Base-by-base conservation (phyloP, 2,113 vertebrate species). In the Clinocottus analis region DNA sequence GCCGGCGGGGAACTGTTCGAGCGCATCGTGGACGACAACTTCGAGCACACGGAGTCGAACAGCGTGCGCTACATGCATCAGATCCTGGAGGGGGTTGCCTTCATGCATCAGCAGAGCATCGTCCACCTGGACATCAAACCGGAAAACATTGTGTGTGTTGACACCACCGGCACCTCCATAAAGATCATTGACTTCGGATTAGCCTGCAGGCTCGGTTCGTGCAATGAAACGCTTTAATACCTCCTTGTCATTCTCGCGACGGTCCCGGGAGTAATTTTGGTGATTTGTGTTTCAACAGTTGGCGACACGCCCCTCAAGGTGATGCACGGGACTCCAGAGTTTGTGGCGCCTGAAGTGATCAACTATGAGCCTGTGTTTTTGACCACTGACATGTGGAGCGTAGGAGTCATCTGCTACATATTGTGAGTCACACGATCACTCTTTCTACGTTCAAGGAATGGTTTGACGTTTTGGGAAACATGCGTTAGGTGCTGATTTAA, bases 141-240 rank as follows among this genome's bases (percentile, higher is more conserved):
- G 1, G 98, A 99, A 92, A 99, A 99, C 83, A 98, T 99, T 17
- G 91, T 99, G 14, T 99, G 98, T 69, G 96, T 98, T 65, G 97
- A 92, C 90, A 94, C 76, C 80, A 95, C 93, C 1, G 97, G 97
- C 85, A 97, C 96, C 75, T 95, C 95, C 75, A 92, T 99, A 69
- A 99, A 99, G 93, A 97, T 99, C 62, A 99, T 99, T 61, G 98
- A 99, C 68, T 99, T 99, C n/a, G 98, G 98, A 71, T 92, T 99
- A 59, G 98, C 98, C 65, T 92, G 95, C 88, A 97, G 93, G 93
- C 78, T 97, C 39, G 95, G 97, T 97, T 83, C 55, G 95, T 27
- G 0, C 10, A 58, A 4, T 5, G 2, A 33, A 58, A 47, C 14
- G 17, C 23, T 41, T 9, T 14, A 2, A 29, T 19, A 25, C 61